These are phyloP conservation scores for Empidonax traillii DNA, from an alignment of 2,113 vertebrate genomes.

Conservation along the genomic window DNA sequence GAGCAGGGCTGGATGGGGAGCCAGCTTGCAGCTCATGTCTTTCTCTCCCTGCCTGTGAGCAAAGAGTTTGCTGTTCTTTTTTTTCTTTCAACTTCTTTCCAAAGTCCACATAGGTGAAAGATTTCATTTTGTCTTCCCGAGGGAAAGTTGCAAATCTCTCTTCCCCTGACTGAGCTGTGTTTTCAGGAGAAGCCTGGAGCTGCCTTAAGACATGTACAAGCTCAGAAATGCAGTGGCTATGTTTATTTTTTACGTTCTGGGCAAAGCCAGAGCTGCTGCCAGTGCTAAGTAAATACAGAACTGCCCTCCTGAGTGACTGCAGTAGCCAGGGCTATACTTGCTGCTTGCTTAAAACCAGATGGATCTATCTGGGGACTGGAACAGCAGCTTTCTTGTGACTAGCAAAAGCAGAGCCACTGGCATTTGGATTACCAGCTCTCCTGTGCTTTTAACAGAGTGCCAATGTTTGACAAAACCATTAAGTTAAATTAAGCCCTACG, in stretches of 20 bases:
- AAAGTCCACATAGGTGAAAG: neutral
- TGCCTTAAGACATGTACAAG: slow-evolving; percentile 30
- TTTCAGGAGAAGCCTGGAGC: slow-evolving; percentile 18
- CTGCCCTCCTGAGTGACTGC: slow-evolving; percentile 33
- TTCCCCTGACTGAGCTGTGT: neutral
- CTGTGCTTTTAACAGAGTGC: slow-evolving; percentile 51
- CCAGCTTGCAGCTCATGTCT: neutral
- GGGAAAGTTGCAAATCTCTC: neutral
- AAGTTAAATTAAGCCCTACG: slow-evolving; percentile 55
- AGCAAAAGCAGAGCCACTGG: slow-evolving; percentile 31
- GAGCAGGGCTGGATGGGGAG: neutral
- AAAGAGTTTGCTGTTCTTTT: neutral
- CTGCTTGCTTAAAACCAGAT: neutral
- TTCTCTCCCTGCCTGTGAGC: neutral
- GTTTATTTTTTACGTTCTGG: slow-evolving; percentile 44
- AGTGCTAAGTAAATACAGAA: slow-evolving; percentile 51
- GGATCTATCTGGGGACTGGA: neutral
- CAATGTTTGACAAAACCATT: slow-evolving; percentile 66
- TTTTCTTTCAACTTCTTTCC: neutral
- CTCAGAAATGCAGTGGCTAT: slow-evolving; percentile 49
- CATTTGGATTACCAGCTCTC: slow-evolving; percentile 55
- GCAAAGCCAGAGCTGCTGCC: slow-evolving; percentile 14
- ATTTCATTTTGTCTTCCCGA: neutral
- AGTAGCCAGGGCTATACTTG: neutral
- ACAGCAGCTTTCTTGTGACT: neutral